Conservation (phyloP, 2,888 invertebrate species). For the Leptinotarsa haldemani region DNA sequence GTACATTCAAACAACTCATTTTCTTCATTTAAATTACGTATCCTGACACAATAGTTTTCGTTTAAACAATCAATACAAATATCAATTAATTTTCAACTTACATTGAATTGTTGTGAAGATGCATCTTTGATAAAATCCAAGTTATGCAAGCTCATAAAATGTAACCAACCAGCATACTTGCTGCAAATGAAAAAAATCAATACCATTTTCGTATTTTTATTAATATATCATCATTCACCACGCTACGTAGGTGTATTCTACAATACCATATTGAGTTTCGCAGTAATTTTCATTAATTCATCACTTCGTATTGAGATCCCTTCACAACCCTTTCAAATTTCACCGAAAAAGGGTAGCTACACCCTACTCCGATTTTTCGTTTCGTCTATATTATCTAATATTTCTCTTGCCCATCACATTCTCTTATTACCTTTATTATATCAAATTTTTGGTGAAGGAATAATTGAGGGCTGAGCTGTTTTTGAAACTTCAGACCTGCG, state of each 20-base stretch:
- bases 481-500: slow-evolving; percentile 10
- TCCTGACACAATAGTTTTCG: too few relatives aligned
- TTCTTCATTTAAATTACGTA: too few relatives aligned
- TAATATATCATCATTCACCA: slow-evolving; percentile 3
- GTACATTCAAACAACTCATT: not conserved
- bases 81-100: too few relatives aligned
- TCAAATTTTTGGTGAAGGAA: slow-evolving; percentile 29
- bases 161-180: not conserved
- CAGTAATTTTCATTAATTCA: slow-evolving; percentile 55
- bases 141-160: not conserved
- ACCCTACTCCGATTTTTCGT: slow-evolving; percentile 41
- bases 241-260: slow-evolving; percentile 14
- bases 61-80: too few relatives aligned
- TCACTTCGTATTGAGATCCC: slow-evolving; percentile 57
- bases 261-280: slow-evolving; percentile 43
- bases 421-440: slow-evolving; percentile 41
- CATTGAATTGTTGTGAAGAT: too few relatives aligned
- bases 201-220: slow-evolving; percentile 12
- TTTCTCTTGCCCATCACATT: slow-evolving; percentile 44
- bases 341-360: slow-evolving; percentile 43
- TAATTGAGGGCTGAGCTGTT: slow-evolving; percentile 12
- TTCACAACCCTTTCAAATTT: slow-evolving; percentile 51
- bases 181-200: slow-evolving; percentile 14
- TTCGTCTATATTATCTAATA: slow-evolving; percentile 47
- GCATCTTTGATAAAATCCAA: too few relatives aligned